phyloP scores from a whole-genome alignment of 2,888 invertebrate species.

The Rotaria sp. region DNA sequence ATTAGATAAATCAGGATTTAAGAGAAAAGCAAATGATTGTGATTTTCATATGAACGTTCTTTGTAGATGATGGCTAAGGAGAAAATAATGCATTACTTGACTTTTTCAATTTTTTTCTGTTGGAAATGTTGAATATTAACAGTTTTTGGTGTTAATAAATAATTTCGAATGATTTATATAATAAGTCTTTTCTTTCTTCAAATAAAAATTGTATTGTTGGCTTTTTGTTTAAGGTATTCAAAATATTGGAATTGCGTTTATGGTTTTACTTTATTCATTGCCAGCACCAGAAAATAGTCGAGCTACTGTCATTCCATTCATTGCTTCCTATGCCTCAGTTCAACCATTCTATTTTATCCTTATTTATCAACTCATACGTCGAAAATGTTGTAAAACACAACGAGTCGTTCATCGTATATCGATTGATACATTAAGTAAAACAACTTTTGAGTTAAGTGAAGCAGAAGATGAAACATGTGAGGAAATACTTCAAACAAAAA shows the following conservation, averaged over 20 bases:
- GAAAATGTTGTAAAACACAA: background rate
- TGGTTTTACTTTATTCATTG: constrained; percentile 36
- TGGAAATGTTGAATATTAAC: too few relatives aligned
- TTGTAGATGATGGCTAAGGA: too few relatives aligned
- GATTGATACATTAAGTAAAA: background rate
- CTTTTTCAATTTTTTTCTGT: too few relatives aligned
- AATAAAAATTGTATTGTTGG: too few relatives aligned
- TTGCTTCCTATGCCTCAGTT: background rate
- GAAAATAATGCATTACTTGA: too few relatives aligned
- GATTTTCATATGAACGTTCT: too few relatives aligned
- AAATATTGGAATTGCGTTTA: constrained; percentile 41
- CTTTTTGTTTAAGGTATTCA: background rate
- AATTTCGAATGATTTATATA: too few relatives aligned
- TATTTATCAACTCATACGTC: background rate
- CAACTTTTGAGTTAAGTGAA: too few relatives aligned
- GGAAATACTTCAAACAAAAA: background rate
- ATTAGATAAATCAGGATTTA: too few relatives aligned
- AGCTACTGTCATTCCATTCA: background rate
- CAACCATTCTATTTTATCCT: background rate
- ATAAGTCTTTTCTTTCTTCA: too few relatives aligned
- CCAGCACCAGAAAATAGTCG: constrained; percentile 30
- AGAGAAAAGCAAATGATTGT: too few relatives aligned
- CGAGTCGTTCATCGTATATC: background rate
- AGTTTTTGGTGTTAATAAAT: too few relatives aligned
- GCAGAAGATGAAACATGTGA: background rate